phyloP scores from a whole-genome alignment of 2,113 vertebrate species.

The Alligator mississippiensis region DNA sequence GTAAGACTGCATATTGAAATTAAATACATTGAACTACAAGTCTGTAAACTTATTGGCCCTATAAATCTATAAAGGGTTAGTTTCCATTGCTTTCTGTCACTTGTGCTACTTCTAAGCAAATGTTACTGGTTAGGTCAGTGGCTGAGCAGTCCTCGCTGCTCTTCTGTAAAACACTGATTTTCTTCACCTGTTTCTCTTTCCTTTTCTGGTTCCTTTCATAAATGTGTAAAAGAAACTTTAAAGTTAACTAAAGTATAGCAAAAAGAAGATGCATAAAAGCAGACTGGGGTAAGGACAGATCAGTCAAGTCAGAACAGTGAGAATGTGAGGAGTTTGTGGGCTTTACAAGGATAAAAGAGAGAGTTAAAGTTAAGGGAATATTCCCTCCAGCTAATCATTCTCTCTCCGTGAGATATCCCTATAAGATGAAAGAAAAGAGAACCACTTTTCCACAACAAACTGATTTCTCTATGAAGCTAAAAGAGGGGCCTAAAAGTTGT shows the following conservation, averaged over 20 bases:
- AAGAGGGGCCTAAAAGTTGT: background rate
- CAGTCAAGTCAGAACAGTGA: background rate
- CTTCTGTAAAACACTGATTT: accelerated
- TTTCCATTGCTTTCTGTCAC: background rate
- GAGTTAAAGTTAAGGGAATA: slow-evolving; percentile 26
- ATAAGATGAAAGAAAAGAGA: background rate
- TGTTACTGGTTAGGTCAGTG: background rate
- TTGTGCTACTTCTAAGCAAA: background rate
- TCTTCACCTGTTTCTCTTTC: background rate
- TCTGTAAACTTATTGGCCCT: background rate
- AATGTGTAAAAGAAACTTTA: background rate
- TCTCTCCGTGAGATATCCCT: slow-evolving; percentile 32
- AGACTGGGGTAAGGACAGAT: slow-evolving; percentile 23
- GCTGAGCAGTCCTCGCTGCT: background rate
- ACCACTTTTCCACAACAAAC: background rate
- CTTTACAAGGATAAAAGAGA: slow-evolving; percentile 23
- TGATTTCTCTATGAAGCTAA: background rate
- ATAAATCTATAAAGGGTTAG: background rate
- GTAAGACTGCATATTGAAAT: background rate
- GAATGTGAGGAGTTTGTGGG: background rate
- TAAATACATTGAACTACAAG: background rate
- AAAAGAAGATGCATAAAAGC: background rate
- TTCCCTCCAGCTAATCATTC: slow-evolving; percentile 7
- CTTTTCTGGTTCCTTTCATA: background rate
- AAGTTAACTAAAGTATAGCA: slow-evolving; percentile 5